Base-by-base conservation (phyloP, 2,888 invertebrate genomes). In the Poecilus cupreus region DNA sequence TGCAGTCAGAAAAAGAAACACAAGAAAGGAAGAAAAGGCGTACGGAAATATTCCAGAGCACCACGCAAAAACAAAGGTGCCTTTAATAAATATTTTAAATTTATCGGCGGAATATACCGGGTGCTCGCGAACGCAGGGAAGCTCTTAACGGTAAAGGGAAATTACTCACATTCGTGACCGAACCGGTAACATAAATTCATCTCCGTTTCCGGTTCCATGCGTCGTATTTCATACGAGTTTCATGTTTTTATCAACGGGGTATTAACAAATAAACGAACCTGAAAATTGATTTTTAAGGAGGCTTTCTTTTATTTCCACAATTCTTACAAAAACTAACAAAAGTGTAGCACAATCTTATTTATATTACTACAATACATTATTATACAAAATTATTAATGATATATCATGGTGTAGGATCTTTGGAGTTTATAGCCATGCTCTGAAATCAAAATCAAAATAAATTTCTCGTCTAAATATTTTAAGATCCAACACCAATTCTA, bases 21-120 rank as follows among this genome's bases (percentile, higher is more conserved):
- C 37, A 68, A n/a, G 39, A 11, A n/a, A 13, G 37, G 18, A 20
- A 60, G 43, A 32, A 54, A 20, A 51, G 20, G 11, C 18, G n/a
- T 51, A 20, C 51, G 22, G 20, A 43, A 18, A 46, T 54, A 11
- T 20, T 54, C 11, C 54, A 32, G 1, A 32, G 4, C 54, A 54
- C 22, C 54, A 54, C 26, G 46, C 79, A 79, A 70, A 79, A 79
- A 79, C 49, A 68, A 79, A 68, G 68, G 51, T 32, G 70, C 49
- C 70, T 49, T 79, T 68, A 79, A 79, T 79, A 79, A 79, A 79
- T 79, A 79, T 79, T 79, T 79, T 32, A 79, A 68, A 79, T 51
- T 49, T 79, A 79, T 70, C 70, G 79, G 39, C 32, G 51, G 20
- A 64, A 46, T 43, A 43, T 39, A 70, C 26, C 22, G 18, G 32